These are phyloP conservation scores for Patella caerulea DNA, from an alignment of 2,888 invertebrate genomes.

Conservation along the genomic window DNA sequence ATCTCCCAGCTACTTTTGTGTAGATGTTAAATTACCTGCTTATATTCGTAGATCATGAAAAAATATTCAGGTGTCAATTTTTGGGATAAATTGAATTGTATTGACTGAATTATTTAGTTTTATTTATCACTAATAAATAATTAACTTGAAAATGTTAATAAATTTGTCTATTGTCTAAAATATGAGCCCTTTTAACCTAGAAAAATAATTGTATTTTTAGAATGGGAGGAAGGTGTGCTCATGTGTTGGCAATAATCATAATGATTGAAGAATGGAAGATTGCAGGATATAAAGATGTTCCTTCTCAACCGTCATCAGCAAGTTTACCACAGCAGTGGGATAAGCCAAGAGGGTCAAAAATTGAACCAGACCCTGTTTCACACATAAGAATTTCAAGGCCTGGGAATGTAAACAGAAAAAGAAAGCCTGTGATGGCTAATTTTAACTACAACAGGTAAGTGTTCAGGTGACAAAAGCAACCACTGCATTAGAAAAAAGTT, in stretches of 20 bases:
- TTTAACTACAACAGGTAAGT: not conserved
- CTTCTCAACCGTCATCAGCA: not conserved
- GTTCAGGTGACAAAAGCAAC: too few species aligned
- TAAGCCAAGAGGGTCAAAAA: not conserved
- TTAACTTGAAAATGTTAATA: too few species aligned
- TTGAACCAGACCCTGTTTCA: not conserved
- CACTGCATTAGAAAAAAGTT: too few species aligned
- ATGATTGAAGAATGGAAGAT: not conserved
- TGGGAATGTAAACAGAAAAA: not conserved
- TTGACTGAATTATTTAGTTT: too few species aligned
- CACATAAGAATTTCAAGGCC: not conserved
- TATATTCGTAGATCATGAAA: too few species aligned
- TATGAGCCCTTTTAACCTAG: not conserved
- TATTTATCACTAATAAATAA: too few species aligned
- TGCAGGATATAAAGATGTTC: not conserved
- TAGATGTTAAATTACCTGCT: too few species aligned
- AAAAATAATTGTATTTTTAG: not conserved
- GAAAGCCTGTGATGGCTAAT: not conserved
- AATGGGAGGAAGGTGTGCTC: not conserved
- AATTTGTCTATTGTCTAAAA: too few species aligned
- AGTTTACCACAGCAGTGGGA: not conserved
- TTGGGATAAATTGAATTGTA: too few species aligned
- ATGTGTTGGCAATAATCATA: not conserved
- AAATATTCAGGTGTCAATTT: too few species aligned
- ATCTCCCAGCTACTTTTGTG: too few species aligned